phyloP scores from a whole-genome alignment of 2,888 invertebrate species.

The Nemoura dubitans region DNA sequence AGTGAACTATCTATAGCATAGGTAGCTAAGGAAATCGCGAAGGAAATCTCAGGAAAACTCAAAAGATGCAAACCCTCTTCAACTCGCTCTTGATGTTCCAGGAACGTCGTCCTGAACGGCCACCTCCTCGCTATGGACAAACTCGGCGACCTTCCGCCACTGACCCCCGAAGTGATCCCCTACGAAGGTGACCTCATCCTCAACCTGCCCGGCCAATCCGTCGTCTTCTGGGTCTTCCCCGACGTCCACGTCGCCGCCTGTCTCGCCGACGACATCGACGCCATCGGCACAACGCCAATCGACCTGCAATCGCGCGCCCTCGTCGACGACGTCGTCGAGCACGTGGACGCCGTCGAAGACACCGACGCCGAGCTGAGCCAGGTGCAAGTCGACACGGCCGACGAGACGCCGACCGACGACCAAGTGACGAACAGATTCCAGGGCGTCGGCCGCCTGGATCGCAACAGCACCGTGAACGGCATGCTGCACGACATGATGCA shows the following conservation, averaged over 20 bases:
- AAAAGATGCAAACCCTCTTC: too few relatives aligned
- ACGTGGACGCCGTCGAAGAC: conserved; percentile 47
- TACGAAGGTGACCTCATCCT: conserved; percentile 60
- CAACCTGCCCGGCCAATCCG: conserved; percentile 71
- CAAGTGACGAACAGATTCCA: not conserved
- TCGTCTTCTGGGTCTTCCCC: conserved; percentile 80
- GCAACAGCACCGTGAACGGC: not conserved
- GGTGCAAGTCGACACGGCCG: not conserved
- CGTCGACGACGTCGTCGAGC: not conserved
- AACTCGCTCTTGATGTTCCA: too few relatives aligned
- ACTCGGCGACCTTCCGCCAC: conserved; percentile 62
- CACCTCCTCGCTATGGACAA: conserved; percentile 67
- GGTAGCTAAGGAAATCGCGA: too few relatives aligned
- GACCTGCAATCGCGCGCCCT: not conserved
- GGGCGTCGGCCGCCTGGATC: not conserved
- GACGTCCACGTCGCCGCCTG: conserved; percentile 71
- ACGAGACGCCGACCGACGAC: conserved; percentile 26
- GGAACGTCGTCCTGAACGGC: conserved; percentile 68
- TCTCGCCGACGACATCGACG: not conserved
- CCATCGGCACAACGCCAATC: not conserved
- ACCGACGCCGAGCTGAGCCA: conserved; percentile 47
- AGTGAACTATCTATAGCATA: too few relatives aligned
- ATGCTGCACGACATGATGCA: not conserved
- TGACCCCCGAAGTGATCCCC: conserved; percentile 56
- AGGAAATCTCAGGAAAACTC: too few relatives aligned